phyloP scores from a whole-genome alignment of 1,140 invertebrate genomes.

The Atta texana region DNA sequence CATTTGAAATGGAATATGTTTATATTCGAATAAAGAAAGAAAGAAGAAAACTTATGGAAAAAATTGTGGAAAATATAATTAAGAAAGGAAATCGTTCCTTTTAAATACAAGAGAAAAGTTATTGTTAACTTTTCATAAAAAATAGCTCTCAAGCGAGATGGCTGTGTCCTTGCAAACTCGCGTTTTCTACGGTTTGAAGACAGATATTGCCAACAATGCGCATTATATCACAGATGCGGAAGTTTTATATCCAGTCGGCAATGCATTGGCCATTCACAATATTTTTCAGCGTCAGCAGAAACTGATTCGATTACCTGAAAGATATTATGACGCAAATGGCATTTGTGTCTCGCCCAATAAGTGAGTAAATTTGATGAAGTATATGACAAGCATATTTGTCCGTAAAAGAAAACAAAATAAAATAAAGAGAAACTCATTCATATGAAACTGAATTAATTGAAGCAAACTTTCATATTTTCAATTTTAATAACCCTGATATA shows the following conservation, averaged over 20 bases:
- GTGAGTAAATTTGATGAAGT: conserved; percentile 83
- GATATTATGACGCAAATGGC: conserved; percentile 85
- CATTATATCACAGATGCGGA: conserved; percentile 90
- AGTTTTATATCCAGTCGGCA: conserved; percentile 90
- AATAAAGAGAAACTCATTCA: background rate
- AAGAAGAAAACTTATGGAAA: background rate
- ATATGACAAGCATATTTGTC: background rate
- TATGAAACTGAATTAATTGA: background rate
- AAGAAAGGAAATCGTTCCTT: background rate
- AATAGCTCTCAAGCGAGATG: conserved; percentile 23
- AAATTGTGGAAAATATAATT: background rate
- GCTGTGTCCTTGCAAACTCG: conserved; percentile 81
- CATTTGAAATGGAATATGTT: background rate
- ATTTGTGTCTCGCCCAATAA: conserved; percentile 89
- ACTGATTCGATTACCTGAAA: conserved; percentile 85
- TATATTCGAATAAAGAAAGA: background rate
- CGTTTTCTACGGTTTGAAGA: conserved; percentile 88
- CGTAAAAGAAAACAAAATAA: conserved; percentile 8
- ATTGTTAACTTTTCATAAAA: background rate
- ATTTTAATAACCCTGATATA: background rate
- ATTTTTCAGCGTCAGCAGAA: conserved; percentile 83
- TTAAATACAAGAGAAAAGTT: background rate
- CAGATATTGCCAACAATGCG: conserved; percentile 88
- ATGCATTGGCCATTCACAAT: conserved; percentile 89
- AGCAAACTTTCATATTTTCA: background rate